Percentiles rank a stretch among this genome's conserved stretches.
Conservation (phyloP, 2,888 invertebrate species). For the Bedellia somnulentella region DNA sequence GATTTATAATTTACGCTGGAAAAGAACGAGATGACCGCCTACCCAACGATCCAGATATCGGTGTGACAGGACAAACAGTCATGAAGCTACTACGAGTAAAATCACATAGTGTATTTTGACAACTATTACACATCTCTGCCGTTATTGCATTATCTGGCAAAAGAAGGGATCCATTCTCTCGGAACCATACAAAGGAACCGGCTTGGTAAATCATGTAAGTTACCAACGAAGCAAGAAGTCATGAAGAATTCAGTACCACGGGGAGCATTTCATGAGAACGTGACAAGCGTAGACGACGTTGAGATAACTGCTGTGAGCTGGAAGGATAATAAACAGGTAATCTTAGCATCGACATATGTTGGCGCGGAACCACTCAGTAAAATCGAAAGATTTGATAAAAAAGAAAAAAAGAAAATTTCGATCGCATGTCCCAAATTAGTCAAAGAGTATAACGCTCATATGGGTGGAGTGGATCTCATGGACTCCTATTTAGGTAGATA, state of each 20-base stretch:
- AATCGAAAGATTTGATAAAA: slow-evolving; percentile 19
- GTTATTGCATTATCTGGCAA: background rate
- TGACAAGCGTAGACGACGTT: slow-evolving; percentile 5
- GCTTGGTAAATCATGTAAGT: slow-evolving; percentile 9
- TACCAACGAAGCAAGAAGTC: slow-evolving; percentile 2
- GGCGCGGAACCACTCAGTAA: slow-evolving; percentile 17
- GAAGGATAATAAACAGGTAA: slow-evolving; percentile 14
- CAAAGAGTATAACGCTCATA: slow-evolving; percentile 22
- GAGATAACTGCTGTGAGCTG: slow-evolving; percentile 9
- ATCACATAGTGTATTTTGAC: slow-evolving; percentile 3
- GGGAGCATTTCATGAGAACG: slow-evolving; percentile 8
- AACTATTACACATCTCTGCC: slow-evolving; percentile 1
- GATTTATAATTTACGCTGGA: slow-evolving; percentile 6
- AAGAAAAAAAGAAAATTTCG: slow-evolving; percentile 17
- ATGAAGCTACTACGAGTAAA: background rate
- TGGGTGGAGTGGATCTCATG: slow-evolving; percentile 23
- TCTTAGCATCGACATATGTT: slow-evolving; percentile 12
- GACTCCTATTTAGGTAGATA: slow-evolving; percentile 21
- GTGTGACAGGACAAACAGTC: background rate
- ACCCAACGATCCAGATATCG: slow-evolving; percentile 1
- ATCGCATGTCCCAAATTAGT: slow-evolving; percentile 22
- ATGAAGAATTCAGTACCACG: slow-evolving; percentile 8
- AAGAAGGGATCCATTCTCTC: slow-evolving; percentile 1
- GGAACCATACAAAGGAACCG: slow-evolving; percentile 9
- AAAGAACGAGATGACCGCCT: background rate